Conservation (phyloP, 2,888 invertebrate genomes). For the Xestobium rufovillosum region DNA sequence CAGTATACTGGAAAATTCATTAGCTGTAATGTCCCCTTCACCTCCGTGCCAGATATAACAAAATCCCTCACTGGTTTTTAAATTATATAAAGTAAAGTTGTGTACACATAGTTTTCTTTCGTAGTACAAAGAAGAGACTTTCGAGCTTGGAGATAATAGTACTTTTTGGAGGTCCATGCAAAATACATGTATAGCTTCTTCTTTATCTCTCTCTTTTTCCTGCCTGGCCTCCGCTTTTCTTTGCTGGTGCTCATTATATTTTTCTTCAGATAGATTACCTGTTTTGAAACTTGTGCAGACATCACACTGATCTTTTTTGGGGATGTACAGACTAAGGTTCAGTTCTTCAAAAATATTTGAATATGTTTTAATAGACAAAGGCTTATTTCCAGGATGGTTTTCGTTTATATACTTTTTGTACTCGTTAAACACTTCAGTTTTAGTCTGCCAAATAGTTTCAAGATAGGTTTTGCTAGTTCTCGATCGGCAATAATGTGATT, state of each 20-base stretch:
- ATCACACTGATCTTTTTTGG: slow-evolving; percentile 27
- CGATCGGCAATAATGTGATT: too few relatives aligned
- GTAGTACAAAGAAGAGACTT: slow-evolving; percentile 22
- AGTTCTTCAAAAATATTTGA: slow-evolving; percentile 20
- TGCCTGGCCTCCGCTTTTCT: slow-evolving; percentile 14
- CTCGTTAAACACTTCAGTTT: too few relatives aligned
- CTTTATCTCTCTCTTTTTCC: slow-evolving; percentile 18
- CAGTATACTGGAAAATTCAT: too few relatives aligned
- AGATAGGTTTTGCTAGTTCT: too few relatives aligned
- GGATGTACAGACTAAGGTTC: slow-evolving; percentile 23
- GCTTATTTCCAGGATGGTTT: too few relatives aligned
- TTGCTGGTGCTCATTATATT: slow-evolving; percentile 11
- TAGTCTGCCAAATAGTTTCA: too few relatives aligned
- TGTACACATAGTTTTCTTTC: slow-evolving; percentile 21
- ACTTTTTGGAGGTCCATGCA: slow-evolving; percentile 22
- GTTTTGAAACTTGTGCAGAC: slow-evolving; percentile 9
- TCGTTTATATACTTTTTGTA: too few relatives aligned
- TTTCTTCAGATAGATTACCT: slow-evolving; percentile 14
- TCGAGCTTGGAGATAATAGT: slow-evolving; percentile 17
- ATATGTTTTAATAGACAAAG: too few relatives aligned
- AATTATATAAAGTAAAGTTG: slow-evolving; percentile 27
- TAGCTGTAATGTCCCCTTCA: slow-evolving; percentile 20
- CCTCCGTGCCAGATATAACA: slow-evolving; percentile 28
- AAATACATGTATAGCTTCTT: slow-evolving; percentile 9
- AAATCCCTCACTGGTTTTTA: slow-evolving; percentile 21